Conservation (phyloP, 2,797 vertebrate genomes). For the Galaxias olidus region DNA sequence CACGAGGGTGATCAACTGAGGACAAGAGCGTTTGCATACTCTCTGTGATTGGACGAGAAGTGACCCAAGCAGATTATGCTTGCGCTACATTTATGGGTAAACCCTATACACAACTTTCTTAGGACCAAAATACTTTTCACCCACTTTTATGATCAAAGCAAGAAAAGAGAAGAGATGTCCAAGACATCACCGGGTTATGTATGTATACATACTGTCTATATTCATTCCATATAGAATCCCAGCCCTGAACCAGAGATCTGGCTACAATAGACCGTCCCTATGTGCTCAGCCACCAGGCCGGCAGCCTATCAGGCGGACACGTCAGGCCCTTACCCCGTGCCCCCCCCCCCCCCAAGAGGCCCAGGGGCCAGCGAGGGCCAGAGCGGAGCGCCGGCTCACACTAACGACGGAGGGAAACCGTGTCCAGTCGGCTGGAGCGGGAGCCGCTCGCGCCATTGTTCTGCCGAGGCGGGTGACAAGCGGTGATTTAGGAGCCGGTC, state of each 20-base stretch:
- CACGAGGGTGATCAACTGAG: conserved; percentile 1
- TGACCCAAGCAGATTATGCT: too few relatives aligned
- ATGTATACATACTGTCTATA: background rate
- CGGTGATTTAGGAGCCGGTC: conserved; percentile 83
- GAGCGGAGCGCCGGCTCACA: conserved; percentile 58
- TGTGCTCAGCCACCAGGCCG: conserved; percentile 40
- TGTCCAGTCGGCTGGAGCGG: conserved; percentile 72
- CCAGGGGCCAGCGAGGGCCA: conserved; percentile 12
- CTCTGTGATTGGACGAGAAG: too few relatives aligned
- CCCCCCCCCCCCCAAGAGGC: conserved; percentile 36
- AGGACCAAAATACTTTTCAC: too few relatives aligned
- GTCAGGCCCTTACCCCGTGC: conserved; percentile 17
- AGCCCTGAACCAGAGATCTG: conserved; percentile 13
- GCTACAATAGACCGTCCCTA: conserved; percentile 7
- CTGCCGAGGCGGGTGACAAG: conserved; percentile 77
- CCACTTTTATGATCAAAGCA: too few relatives aligned
- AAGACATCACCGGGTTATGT: background rate
- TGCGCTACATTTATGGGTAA: too few relatives aligned
- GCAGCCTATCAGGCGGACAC: conserved; percentile 27
- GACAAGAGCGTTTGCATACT: background rate
- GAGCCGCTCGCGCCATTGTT: conserved; percentile 76
- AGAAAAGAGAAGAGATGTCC: too few relatives aligned
- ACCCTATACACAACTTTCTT: too few relatives aligned
- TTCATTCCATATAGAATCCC: conserved; percentile 5
- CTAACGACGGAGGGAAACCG: conserved; percentile 76